Evolutionary conservation across 2,797 vertebrate genomes (phyloP), one percentile per base, ranked within the genome.

Genomic region (Tangara arthus): DNA sequence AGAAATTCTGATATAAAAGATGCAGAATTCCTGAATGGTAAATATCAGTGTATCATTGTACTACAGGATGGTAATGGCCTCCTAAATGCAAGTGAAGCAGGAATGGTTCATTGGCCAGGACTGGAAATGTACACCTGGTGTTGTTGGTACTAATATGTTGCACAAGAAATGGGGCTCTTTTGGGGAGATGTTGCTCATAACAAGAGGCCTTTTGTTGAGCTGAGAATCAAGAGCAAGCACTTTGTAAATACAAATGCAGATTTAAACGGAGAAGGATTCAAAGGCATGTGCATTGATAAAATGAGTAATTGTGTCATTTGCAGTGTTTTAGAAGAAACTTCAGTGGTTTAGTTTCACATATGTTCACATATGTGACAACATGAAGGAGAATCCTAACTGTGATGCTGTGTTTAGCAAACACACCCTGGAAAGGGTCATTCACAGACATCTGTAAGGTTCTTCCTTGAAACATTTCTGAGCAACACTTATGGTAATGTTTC

Each of bases 391-490:
- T 39, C 46, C 18, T 56, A 41, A 28, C 52, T 77, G 35, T 70
- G 79, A n/a, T 32, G 14, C 34, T 37, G 5, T 37, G 28, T 69
- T 77, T 81, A 18, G 35, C 35, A 79, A 88, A 34, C 12, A 61
- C 30, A 22, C 14, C 21, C 19, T 4, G 2, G 60, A 82, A 77
- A 87, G 26, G 32, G 16, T 50, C 42, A 53, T 42, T 69, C 49
- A 13, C 80, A 86, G 75, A 66, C 90, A 75, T 60, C 32, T 60
- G 23, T 41, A 60, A 35, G 15, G 66, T 42, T 56, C 68, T 61
- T 71, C 78, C 78, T 84, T 89, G 65, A 92, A 82, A 82, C 56
- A 52, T 82, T 92, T 77, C 50, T 55, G 81, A 93, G 90, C 68
- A 95, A 63, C 69, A 55, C 76, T 91, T 91, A 24, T 26, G 37